These are phyloP conservation scores for Tetragonula carbonaria DNA, from an alignment of 2,888 invertebrate genomes.

Conservation along the genomic window DNA sequence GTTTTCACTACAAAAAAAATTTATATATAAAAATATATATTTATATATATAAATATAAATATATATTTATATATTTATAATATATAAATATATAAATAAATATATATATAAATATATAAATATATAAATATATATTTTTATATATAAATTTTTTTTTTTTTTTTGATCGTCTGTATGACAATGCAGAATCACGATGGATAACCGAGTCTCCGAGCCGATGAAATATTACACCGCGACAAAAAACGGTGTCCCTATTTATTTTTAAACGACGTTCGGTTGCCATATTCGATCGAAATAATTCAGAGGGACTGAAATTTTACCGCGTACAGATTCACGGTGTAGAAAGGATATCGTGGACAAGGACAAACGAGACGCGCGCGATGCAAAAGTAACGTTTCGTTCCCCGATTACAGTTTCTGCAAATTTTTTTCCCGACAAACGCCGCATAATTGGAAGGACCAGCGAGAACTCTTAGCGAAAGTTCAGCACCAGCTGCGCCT, in stretches of 20 bases:
- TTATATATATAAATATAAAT: not conserved
- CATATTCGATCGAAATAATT: too few relatives aligned
- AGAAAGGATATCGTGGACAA: not conserved
- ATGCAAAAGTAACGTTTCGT: not conserved
- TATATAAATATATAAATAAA: not conserved
- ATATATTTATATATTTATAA: too few relatives aligned
- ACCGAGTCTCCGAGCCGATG: not conserved
- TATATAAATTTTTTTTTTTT: not conserved
- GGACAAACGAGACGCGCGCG: not conserved
- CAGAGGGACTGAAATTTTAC: too few relatives aligned
- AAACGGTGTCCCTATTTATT: not conserved
- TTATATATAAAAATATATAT: not conserved
- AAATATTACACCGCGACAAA: not conserved
- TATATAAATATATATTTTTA: not conserved
- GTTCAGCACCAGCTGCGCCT: conserved; percentile 15
- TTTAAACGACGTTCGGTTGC: too few relatives aligned
- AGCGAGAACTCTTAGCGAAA: not conserved
- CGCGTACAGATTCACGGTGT: too few relatives aligned
- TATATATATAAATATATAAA: too few relatives aligned
- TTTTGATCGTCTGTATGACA: not conserved
- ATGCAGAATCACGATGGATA: not conserved
- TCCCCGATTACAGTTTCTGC: not conserved
- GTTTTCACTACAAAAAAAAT: not conserved
- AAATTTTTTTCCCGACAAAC: conserved; percentile 40
- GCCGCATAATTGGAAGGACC: conserved; percentile 23